Evolutionary conservation across 1,140 invertebrate genomes (phyloP).

Genomic region (Caenorhabditis tropicalis): DNA sequence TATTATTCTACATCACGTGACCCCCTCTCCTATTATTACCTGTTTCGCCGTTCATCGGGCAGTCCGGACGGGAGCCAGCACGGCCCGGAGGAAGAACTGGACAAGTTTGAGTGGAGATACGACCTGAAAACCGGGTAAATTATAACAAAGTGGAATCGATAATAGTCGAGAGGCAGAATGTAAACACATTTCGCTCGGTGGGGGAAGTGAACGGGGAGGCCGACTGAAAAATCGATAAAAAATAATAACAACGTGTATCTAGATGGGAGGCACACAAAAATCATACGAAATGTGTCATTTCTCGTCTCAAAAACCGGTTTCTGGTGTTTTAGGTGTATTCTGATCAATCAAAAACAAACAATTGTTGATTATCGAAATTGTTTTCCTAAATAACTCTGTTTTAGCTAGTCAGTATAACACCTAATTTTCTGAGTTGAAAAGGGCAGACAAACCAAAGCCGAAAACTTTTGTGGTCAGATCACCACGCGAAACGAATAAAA

Average conservation of each 20-base stretch:
- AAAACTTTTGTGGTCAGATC: background rate
- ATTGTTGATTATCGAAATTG: background rate
- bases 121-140: background rate
- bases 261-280: background rate
- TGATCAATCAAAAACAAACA: background rate
- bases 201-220: background rate
- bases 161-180: background rate
- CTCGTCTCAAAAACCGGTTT: background rate
- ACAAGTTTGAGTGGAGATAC: constrained; percentile 37
- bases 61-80: constrained; percentile 24
- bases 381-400: no score
- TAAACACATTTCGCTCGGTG: background rate
- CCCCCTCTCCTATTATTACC: background rate
- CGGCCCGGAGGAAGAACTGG: background rate
- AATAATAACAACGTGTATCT: background rate
- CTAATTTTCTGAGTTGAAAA: no score
- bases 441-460: no score
- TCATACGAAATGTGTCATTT: background rate
- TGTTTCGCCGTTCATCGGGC: constrained; percentile 23
- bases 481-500: background rate
- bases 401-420: no score
- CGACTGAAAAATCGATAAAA: background rate
- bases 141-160: background rate
- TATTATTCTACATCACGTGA: background rate
- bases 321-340: background rate